Conservation (phyloP, 2,888 invertebrate species). For the Thumatha senex region DNA sequence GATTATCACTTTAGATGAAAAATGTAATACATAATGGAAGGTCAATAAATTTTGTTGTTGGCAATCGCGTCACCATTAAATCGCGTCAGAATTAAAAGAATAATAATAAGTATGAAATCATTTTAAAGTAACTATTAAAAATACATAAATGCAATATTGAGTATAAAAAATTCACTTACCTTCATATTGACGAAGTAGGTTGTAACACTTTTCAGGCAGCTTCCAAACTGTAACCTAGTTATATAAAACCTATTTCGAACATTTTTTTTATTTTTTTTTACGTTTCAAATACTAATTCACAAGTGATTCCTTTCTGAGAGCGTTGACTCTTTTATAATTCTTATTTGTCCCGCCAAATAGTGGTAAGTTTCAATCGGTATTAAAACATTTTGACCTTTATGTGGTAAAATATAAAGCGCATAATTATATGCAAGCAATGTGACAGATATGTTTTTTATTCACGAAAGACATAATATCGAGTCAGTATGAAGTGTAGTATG, state of each 20-base stretch:
- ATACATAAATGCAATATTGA: neutral
- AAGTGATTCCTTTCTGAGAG: neutral
- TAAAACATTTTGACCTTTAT: neutral
- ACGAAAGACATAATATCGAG: neutral
- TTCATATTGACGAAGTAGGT: slow-evolving; percentile 1
- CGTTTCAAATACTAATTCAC: neutral
- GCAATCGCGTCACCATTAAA: no score
- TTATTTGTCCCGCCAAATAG: neutral
- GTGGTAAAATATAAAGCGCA: neutral
- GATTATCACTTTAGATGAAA: no score
- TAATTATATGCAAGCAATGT: neutral
- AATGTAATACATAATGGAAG: no score
- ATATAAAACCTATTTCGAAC: neutral
- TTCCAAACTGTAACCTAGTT: neutral
- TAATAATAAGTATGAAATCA: no score
- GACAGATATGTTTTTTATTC: neutral
- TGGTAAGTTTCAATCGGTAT: neutral
- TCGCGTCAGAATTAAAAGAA: no score
- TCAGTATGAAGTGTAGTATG: neutral
- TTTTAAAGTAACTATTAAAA: no score
- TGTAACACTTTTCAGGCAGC: neutral
- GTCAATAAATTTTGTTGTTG: no score
- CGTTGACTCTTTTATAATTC: slow-evolving; percentile 2
- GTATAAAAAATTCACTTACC: slow-evolving; percentile 11
- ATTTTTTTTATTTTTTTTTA: neutral